These are phyloP conservation scores for Drosophila equinoxialis DNA, from an alignment of 1,140 invertebrate species.

Conservation along the genomic window DNA sequence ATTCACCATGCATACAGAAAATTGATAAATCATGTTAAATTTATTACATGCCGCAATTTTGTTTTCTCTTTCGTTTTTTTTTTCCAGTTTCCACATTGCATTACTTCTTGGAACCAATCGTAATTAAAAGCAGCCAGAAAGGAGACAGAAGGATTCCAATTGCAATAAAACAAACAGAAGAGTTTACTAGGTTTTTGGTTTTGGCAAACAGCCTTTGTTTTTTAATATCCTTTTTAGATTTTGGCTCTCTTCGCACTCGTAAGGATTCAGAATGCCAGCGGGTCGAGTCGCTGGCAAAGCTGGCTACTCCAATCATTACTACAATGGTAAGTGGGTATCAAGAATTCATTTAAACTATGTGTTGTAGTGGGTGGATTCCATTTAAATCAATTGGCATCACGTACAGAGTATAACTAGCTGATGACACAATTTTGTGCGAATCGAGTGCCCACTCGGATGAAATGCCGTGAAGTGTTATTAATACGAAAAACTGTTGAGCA, in stretches of 20 bases:
- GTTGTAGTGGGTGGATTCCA: neutral
- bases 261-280: slow-evolving; percentile 82
- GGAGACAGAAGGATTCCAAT: slow-evolving; percentile 15
- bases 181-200: neutral
- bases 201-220: neutral
- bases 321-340: slow-evolving; percentile 85
- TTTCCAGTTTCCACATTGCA: neutral
- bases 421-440: neutral
- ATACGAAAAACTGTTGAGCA: neutral
- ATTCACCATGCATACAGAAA: neutral
- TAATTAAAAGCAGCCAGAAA: slow-evolving; percentile 44
- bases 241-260: slow-evolving; percentile 2
- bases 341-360: neutral
- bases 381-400: slow-evolving; percentile 3
- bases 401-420: neutral
- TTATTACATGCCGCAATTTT: neutral
- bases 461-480: neutral
- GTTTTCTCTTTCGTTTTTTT: neutral
- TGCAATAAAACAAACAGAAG: neutral
- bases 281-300: slow-evolving; percentile 88
- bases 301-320: slow-evolving; percentile 88
- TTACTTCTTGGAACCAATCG: slow-evolving; percentile 34
- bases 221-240: slow-evolving; percentile 25
- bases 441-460: neutral
- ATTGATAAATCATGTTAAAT: neutral